phyloP scores from a whole-genome alignment of 2,888 invertebrate genomes.

The Apantesis nais region DNA sequence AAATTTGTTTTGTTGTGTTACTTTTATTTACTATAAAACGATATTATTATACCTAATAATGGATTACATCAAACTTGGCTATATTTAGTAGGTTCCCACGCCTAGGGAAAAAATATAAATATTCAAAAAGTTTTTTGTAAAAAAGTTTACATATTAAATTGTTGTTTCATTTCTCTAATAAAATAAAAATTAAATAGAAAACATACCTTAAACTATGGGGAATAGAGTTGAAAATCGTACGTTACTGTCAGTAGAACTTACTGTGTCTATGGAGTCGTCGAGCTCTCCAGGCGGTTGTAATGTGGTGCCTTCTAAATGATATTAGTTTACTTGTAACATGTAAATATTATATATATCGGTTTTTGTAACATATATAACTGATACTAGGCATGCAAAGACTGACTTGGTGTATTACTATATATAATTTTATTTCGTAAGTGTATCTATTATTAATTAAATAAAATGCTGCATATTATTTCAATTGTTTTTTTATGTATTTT shows the following conservation, averaged over 20 bases:
- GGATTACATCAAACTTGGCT: background rate
- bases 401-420: conserved; percentile 81
- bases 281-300: conserved; percentile 30
- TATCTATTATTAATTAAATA: conserved; percentile 72
- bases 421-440: conserved; percentile 70
- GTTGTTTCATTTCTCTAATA: no score
- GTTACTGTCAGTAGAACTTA: background rate
- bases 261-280: conserved; percentile 12
- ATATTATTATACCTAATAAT: no score
- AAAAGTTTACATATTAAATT: no score
- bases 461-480: conserved; percentile 65
- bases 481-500: conserved; percentile 33
- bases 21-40: no score
- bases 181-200: no score
- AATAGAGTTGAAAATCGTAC: background rate
- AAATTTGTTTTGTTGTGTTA: no score
- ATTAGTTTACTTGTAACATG: conserved; percentile 46
- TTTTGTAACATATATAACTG: conserved; percentile 73
- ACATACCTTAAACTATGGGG: background rate
- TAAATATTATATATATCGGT: conserved; percentile 48
- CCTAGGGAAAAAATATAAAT: background rate
- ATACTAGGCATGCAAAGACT: conserved; percentile 85
- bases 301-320: conserved; percentile 49
- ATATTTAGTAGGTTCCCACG: background rate
- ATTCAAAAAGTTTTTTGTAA: background rate